Percentiles rank a stretch among this genome's conserved stretches.
These are phyloP conservation scores for Drosophila helvetica DNA, from an alignment of 2,888 invertebrate species.

Conservation along the genomic window DNA sequence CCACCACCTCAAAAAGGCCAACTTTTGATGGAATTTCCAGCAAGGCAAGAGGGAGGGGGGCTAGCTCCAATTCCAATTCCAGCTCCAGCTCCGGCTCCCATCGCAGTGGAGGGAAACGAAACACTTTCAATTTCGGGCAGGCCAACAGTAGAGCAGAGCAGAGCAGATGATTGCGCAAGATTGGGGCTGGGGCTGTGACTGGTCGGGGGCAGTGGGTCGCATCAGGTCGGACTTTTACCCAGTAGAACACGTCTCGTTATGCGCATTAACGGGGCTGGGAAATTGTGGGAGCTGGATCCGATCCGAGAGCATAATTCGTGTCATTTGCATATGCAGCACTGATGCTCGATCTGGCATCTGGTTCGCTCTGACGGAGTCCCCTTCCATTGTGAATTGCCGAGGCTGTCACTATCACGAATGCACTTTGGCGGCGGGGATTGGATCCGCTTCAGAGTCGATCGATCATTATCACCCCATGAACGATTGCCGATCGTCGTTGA, in stretches of 20 bases:
- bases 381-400: conserved; percentile 34
- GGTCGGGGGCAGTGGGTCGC: conserved; percentile 26
- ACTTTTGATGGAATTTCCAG: conserved; percentile 28
- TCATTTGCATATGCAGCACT: conserved; percentile 64
- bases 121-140: conserved; percentile 42
- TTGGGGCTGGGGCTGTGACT: conserved; percentile 1
- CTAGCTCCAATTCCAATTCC: conserved; percentile 4
- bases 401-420: conserved; percentile 61
- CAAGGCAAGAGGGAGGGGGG: background rate
- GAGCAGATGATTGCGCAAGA: conserved; percentile 46
- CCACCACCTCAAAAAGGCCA: background rate
- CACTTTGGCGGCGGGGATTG: conserved; percentile 41
- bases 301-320: conserved; percentile 42
- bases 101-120: conserved; percentile 15
- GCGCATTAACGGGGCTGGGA: conserved; percentile 54
- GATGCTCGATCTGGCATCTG: conserved; percentile 16
- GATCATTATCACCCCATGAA: conserved; percentile 57
- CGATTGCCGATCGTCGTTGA: conserved; percentile 20
- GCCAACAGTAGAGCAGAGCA: conserved; percentile 5
- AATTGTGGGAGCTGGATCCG: conserved; percentile 44
- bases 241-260: conserved; percentile 73
- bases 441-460: conserved; percentile 41
- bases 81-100: conserved; percentile 2
- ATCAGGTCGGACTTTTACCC: conserved; percentile 46
- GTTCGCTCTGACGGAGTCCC: background rate